phyloP scores from a whole-genome alignment of 2,797 vertebrate genomes.

The Emys orbicularis region DNA sequence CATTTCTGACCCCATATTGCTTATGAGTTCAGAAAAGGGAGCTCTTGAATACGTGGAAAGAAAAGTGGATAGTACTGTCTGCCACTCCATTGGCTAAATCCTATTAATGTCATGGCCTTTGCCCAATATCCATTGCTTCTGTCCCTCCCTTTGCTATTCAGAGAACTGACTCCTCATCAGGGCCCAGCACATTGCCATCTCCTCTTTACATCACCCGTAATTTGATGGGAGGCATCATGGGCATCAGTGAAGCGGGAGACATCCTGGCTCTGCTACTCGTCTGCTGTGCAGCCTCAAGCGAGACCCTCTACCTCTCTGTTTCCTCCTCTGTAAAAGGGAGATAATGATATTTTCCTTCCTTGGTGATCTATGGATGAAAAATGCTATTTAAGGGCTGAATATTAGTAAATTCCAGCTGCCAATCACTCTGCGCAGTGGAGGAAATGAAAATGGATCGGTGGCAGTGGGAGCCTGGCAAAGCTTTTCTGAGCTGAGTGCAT shows the following conservation, averaged over 20 bases:
- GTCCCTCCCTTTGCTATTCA: neutral
- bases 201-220: neutral
- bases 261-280: neutral
- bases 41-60: neutral
- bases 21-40: neutral
- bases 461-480: neutral
- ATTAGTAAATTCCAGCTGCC: neutral
- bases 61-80: neutral
- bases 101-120: neutral
- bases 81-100: neutral
- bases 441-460: neutral
- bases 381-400: neutral
- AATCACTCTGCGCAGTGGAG: neutral
- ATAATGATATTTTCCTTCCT: neutral
- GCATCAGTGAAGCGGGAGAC: neutral
- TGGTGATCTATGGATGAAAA: neutral
- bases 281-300: rapidly evolving
- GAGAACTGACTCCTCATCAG: neutral
- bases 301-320: neutral
- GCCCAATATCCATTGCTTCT: constrained; percentile 7
- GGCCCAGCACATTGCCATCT: neutral
- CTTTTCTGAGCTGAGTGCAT: neutral
- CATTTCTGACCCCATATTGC: neutral
- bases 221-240: neutral
- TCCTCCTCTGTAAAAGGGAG: neutral